Percentiles rank a stretch among this genome's conserved stretches.
Evolutionary conservation across 2,113 vertebrate genomes (phyloP).

Genomic region (Merops nubicus): DNA sequence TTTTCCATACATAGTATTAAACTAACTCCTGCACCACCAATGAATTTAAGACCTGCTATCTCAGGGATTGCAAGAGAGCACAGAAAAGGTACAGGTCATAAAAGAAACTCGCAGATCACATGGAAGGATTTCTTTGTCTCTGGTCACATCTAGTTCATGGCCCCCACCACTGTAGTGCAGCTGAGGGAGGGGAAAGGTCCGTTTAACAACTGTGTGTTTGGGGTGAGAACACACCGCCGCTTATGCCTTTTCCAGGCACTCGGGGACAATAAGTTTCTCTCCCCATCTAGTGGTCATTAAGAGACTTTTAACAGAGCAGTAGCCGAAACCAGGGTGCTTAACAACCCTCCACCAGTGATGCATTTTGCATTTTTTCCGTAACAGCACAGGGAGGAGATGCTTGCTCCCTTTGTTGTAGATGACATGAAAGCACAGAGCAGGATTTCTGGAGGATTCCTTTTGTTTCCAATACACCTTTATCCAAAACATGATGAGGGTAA

Average conservation of each 20-base stretch:
- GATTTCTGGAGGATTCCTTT: neutral
- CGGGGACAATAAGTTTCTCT: slow-evolving; percentile 48
- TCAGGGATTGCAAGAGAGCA: neutral
- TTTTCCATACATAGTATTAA: neutral
- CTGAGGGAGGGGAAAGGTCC: neutral
- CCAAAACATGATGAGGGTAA: neutral
- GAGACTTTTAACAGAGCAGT: neutral
- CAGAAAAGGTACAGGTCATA: neutral
- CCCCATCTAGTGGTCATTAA: slow-evolving; percentile 74
- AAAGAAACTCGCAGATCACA: neutral
- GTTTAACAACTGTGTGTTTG: neutral
- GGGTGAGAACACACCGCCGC: fast-evolving
- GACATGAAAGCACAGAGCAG: neutral
- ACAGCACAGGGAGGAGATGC: neutral
- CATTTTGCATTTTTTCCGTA: neutral
- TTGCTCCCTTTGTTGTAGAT: neutral
- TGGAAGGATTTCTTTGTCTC: neutral
- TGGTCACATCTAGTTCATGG: neutral
- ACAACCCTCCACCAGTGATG: neutral
- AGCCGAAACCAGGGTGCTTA: neutral
- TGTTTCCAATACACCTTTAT: neutral
- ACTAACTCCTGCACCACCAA: neutral
- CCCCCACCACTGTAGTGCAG: neutral
- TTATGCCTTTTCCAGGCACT: neutral
- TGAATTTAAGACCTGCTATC: neutral